Evolutionary conservation across 2,113 vertebrate species (phyloP).

Genomic region (Leiothrix lutea): DNA sequence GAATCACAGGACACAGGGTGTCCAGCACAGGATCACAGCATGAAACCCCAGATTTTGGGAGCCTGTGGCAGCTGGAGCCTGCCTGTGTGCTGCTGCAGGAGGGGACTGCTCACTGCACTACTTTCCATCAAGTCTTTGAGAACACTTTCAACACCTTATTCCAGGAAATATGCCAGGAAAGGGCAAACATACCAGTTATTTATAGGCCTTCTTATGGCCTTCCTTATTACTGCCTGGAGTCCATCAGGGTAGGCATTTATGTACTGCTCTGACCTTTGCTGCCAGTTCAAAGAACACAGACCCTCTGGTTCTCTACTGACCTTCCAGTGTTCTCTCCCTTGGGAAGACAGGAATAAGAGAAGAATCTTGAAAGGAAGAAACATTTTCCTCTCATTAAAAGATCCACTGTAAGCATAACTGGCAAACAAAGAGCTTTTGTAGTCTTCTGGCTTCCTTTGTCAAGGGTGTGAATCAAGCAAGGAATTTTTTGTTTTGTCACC

Average conservation of each 20-base stretch:
- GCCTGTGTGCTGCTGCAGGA: not conserved
- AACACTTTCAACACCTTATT: not conserved
- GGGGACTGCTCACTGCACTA: not conserved
- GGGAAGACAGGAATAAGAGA: not conserved
- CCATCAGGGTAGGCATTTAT: not conserved
- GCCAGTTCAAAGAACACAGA: not conserved
- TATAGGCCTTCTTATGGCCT: not conserved
- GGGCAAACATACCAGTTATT: slow-evolving; percentile 3
- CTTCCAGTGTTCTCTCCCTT: not conserved
- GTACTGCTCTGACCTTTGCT: slow-evolving; percentile 41
- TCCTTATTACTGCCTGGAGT: slow-evolving; percentile 13
- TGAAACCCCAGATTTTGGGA: not conserved
- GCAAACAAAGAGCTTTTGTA: not conserved
- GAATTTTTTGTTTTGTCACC: not conserved
- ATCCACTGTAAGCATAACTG: not conserved
- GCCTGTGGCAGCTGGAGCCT: not conserved
- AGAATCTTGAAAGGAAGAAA: not conserved
- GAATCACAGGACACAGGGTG: not conserved
- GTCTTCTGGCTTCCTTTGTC: not conserved
- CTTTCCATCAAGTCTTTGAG: not conserved
- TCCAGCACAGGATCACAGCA: not conserved
- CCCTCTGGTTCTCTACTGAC: not conserved
- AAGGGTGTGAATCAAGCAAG: not conserved
- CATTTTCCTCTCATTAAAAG: not conserved
- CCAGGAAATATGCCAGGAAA: slow-evolving; percentile 27